Base-by-base conservation (phyloP, 2,113 vertebrate species). In the Protobothrops mucrosquamatus region DNA sequence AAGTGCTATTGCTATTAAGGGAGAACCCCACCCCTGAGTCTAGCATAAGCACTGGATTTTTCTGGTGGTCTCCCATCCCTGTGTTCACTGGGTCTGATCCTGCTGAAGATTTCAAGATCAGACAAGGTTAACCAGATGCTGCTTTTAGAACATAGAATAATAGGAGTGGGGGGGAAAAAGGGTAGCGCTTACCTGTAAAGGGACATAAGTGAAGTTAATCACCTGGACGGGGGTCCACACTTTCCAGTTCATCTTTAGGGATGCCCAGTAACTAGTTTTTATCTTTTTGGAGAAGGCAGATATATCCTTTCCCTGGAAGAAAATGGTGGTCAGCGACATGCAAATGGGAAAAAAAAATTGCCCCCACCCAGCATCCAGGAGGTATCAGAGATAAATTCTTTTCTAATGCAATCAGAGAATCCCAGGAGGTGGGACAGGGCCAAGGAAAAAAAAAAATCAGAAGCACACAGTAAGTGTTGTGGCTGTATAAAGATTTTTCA, bases 191-290 rank as follows among this genome's bases (percentile, higher is more conserved):
- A 99, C 98, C 98, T 99, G 98, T 51, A 98, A 93, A 91, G 98
- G 98, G 91, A 99, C 96, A 39, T 98, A 99, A 96, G 98, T 98
- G 95, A 99, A 91, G 85, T 99, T 99, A 85, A 99, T 95, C 51
- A 98, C 98, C 96, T 99, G 98, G 94, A 98, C 96, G 0, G 98
- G 98, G 0, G 98, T 99, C 98, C 98, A 99, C 22, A 98, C 96
- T 96, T 97, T 98, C 98, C 98, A 99, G 94, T 99, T 99, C 98
- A 98, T 98, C 95, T 98, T 98, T 88, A 99, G 95, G 3, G 98
- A 97, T 2, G 97, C 94, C 98, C 98, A 99, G 95, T 98, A 99
- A 85, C 97, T 94, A 9, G 43, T 94, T 90, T 94, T 97, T 91
- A 98, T 93, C 96, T 98, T 98, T 46, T 95, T 95, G 85, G 97